Percentiles rank a stretch among this genome's conserved stretches.
Evolutionary conservation across 2,888 invertebrate species (phyloP).

Genomic region (Dryocosmus kuriphilus): DNA sequence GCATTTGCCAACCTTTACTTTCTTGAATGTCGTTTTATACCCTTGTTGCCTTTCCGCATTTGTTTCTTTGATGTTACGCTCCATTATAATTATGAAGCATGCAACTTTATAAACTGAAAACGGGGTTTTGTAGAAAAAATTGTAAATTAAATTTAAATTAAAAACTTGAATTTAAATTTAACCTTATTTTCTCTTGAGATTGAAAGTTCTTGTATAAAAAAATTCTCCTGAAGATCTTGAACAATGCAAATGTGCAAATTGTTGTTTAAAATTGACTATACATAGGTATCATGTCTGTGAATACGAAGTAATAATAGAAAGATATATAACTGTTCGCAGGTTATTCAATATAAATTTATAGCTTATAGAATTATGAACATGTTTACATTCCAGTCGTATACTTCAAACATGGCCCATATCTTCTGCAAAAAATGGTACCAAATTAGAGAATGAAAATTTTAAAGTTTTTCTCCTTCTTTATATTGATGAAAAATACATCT

Average conservation of each 20-base stretch:
- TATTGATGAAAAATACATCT: no score
- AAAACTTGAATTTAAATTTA: not conserved
- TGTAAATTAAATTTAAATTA: not conserved
- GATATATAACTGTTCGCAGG: not conserved
- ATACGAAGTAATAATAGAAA: not conserved
- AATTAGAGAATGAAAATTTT: no score
- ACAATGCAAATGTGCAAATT: not conserved
- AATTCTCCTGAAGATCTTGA: not conserved
- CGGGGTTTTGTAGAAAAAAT: not conserved
- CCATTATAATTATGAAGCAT: conserved; percentile 13
- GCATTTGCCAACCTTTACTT: conserved; percentile 37
- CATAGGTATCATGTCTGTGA: not conserved
- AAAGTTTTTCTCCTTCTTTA: no score
- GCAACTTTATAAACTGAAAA: not conserved
- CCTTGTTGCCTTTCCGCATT: conserved; percentile 16
- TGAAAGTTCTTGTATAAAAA: not conserved
- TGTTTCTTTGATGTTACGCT: conserved; percentile 34
- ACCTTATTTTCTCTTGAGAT: not conserved
- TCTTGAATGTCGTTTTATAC: conserved; percentile 30
- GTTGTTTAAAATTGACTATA: not conserved
- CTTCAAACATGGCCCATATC: no score
- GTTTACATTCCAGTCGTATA: not conserved
- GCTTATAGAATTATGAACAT: not conserved
- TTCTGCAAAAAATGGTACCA: no score
- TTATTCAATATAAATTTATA: not conserved